Conservation (phyloP, 1,140 invertebrate genomes). For the Trichonephila inaurata region DNA sequence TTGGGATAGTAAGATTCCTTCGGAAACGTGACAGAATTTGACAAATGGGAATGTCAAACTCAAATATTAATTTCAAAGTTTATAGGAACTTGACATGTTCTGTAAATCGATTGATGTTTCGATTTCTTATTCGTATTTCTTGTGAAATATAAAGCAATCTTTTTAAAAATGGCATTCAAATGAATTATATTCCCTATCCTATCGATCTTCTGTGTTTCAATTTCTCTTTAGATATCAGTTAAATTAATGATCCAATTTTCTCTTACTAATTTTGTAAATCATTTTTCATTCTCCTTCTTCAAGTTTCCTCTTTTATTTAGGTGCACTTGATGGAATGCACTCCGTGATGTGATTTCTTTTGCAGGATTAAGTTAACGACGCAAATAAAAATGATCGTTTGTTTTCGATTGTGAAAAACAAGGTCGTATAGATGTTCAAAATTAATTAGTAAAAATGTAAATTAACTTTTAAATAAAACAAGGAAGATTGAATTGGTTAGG, state of each 20-base stretch:
- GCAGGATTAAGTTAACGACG: too few species aligned
- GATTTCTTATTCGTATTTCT: background rate
- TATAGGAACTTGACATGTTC: background rate
- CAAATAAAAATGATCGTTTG: too few species aligned
- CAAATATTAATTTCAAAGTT: constrained; percentile 25
- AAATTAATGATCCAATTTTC: background rate
- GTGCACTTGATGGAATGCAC: background rate
- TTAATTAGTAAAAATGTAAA: too few species aligned
- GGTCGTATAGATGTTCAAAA: too few species aligned
- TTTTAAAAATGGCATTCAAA: background rate
- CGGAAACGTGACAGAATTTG: background rate
- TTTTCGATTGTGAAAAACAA: too few species aligned
- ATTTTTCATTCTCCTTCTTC: background rate
- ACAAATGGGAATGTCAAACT: constrained; percentile 7
- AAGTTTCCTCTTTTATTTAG: background rate
- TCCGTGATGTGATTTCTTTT: too few species aligned
- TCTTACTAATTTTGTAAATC: background rate
- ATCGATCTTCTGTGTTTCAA: background rate
- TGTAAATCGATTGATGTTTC: background rate
- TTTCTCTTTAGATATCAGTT: background rate
- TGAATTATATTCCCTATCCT: background rate
- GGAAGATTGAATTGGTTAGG: too few species aligned
- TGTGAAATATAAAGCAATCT: constrained; percentile 4
- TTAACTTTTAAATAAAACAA: too few species aligned
- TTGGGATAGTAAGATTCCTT: background rate